These are phyloP conservation scores for Prunella strophiata DNA, from an alignment of 2,797 vertebrate species.

Conservation along the genomic window DNA sequence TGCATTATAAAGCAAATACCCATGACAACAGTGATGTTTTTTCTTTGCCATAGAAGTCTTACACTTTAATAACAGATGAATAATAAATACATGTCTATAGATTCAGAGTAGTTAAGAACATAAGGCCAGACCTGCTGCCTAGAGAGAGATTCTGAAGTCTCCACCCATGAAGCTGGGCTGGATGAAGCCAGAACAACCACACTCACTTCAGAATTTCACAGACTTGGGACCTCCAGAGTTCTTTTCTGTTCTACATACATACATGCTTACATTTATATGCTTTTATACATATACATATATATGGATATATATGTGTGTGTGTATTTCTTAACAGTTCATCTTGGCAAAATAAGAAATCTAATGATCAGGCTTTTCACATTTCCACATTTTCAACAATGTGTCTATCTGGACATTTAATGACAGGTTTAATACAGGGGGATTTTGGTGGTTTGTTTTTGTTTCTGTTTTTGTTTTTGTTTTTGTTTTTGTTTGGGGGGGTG, in stretches of 20 bases:
- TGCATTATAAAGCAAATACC: background rate
- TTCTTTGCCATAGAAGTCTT: background rate
- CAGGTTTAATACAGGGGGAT: background rate
- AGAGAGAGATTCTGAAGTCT: background rate
- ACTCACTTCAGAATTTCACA: background rate
- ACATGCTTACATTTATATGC: background rate
- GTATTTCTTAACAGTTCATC: background rate
- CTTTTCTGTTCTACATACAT: background rate
- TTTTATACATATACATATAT: too few species aligned
- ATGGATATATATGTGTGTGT: rapidly evolving
- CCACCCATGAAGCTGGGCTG: background rate
- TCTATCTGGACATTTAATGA: background rate
- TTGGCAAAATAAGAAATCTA: background rate
- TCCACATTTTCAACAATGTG: background rate
- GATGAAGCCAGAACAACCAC: background rate
- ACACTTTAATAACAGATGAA: background rate
- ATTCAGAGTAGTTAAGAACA: background rate
- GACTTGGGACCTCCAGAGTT: background rate
- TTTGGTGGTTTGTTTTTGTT: background rate
- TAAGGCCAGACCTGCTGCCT: background rate
- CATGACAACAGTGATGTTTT: background rate
- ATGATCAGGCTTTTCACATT: background rate
- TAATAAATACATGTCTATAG: background rate
- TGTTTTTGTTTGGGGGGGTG: rapidly evolving
- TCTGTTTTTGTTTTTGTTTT: background rate